A percentile compares a stretch with the other conserved stretches of the same genome.
Conservation (phyloP, 2,888 invertebrate genomes). For the Icerya purchasi region DNA sequence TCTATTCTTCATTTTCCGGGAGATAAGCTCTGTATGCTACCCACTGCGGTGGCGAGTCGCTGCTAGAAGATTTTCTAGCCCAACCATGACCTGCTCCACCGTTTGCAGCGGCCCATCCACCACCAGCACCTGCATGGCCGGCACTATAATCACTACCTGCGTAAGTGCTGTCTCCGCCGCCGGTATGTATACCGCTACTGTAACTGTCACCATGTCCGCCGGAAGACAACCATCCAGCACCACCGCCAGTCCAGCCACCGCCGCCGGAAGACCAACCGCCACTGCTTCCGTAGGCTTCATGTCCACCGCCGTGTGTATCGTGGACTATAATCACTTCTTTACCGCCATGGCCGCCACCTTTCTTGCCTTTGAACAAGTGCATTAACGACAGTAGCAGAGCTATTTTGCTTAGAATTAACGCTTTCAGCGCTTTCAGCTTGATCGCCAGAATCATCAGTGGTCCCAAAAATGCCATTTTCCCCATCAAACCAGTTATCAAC, state of each 20-base stretch:
- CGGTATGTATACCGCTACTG: slow-evolving; percentile 18
- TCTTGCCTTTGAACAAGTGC: slow-evolving; percentile 20
- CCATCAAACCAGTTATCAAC: slow-evolving; percentile 38
- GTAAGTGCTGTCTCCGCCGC: slow-evolving; percentile 29
- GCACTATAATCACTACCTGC: slow-evolving; percentile 16
- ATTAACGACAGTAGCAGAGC: slow-evolving; percentile 20
- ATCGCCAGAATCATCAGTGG: slow-evolving; percentile 38
- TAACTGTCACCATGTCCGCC: slow-evolving; percentile 28
- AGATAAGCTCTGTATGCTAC: slow-evolving; percentile 15
- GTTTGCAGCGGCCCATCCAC: slow-evolving; percentile 13
- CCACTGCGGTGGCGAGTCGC: slow-evolving; percentile 15
- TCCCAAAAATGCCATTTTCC: slow-evolving; percentile 38
- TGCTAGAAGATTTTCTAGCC: slow-evolving; percentile 13
- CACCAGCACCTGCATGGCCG: slow-evolving; percentile 7
- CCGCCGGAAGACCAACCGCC: slow-evolving; percentile 15
- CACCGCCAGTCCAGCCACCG: slow-evolving; percentile 13
- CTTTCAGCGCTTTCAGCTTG: slow-evolving; percentile 28
- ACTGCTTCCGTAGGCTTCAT: slow-evolving; percentile 10
- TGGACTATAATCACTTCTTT: slow-evolving; percentile 21
- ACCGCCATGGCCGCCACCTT: slow-evolving; percentile 18
- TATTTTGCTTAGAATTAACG: slow-evolving; percentile 20
- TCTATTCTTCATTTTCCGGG: slow-evolving; percentile 15
- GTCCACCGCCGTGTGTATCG: slow-evolving; percentile 17
- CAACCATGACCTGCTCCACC: slow-evolving; percentile 13
- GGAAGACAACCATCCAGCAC: slow-evolving; percentile 12